Base-by-base conservation (phyloP, 1,140 invertebrate species). In the Zaprionus kolodkinae region DNA sequence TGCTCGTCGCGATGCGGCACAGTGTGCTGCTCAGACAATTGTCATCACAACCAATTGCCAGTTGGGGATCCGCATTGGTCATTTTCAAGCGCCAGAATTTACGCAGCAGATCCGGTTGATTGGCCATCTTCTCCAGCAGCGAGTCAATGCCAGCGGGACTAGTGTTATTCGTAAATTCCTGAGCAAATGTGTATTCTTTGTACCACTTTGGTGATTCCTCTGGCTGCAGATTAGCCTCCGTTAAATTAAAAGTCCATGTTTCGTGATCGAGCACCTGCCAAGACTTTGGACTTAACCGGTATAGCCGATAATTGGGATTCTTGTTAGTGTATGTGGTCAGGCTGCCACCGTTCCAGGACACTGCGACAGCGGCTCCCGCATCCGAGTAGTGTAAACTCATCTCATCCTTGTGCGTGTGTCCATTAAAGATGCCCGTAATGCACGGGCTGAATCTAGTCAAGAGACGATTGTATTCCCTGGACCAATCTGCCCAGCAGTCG, bases 221-320 rank as follows among this genome's bases (percentile, higher is more conserved):
- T 0, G 94, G 93, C 1, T 91, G 91, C n/a, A 94, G 67, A 90
- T 97, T 98, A 0, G 97, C 96, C 91, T 94, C 93, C 0, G 96
- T 97, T 1, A 97, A 80, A 91, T 98, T 97, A 79, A 96, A 95
- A 2, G 95, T 95, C 93, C 95, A 98, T 13, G 95, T 97, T 6
- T 95, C 93, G 50, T 95, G 94, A 87, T 97, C 95, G 33, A 95
- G 74, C 1, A 97, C 94, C 78, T 93, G 93, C 96, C 96, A 88
- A n/a, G 93, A 94, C 7, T 81, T 91, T 0, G 93, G 91, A 81
- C 97, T 95, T 1, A 97, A 92, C 0, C 93, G 93, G 75, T 96
- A 97, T 1, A 97, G 93, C 78, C 96, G 95, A 86, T 97, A 98
- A 65, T 96, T 97, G 13, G 97, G 95, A 93, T 98, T 98, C 62